Conservation (phyloP, 1,140 invertebrate genomes). For the Macrobrachium rosenbergii region DNA sequence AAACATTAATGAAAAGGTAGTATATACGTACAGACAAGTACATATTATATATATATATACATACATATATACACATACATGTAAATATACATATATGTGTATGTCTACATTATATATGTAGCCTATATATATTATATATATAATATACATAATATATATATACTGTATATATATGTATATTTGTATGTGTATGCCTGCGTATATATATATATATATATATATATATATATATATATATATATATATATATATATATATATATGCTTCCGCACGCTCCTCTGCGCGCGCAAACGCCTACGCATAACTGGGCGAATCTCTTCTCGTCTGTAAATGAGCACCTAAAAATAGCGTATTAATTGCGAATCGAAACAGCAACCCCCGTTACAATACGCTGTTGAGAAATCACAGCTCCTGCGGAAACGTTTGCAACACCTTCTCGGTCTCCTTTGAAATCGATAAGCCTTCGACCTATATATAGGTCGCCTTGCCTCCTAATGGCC, state of each 20-base stretch:
- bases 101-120: no score
- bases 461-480: no score
- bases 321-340: no score
- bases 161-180: neutral
- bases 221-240: constrained; percentile 22
- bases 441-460: no score
- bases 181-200: neutral
- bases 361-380: no score
- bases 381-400: no score
- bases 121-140: neutral
- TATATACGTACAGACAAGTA: neutral
- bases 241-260: constrained; percentile 7
- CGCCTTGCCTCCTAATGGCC: no score
- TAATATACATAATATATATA: neutral
- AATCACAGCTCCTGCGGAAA: no score
- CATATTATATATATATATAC: constrained; percentile 1
- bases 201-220: constrained; percentile 11
- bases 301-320: neutral
- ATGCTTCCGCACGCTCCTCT: neutral
- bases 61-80: constrained; percentile 4
- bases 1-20: no score
- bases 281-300: no score
- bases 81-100: neutral
- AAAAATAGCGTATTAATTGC: no score
- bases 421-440: no score